Conservation (phyloP, 1,140 invertebrate species). For the Cydia fagiglandana region DNA sequence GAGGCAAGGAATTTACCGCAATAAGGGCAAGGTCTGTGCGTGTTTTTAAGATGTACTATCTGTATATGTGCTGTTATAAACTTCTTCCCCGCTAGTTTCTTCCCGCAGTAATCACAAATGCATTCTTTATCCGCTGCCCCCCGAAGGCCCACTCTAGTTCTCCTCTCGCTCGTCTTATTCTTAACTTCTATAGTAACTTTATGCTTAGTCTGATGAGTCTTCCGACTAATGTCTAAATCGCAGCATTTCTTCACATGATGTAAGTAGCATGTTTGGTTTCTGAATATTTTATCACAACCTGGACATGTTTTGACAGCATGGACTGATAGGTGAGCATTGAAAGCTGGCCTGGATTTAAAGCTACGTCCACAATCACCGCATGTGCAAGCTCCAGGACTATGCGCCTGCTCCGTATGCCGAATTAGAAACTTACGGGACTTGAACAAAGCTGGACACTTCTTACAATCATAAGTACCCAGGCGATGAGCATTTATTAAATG, state of each 20-base stretch:
- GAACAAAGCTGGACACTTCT: conserved; percentile 57
- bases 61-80: conserved; percentile 63
- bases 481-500: conserved; percentile 53
- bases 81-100: conserved; percentile 58
- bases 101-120: conserved; percentile 65
- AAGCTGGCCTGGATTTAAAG: conserved; percentile 50
- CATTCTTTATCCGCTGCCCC: conserved; percentile 54
- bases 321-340: conserved; percentile 51
- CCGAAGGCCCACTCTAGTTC: conserved; percentile 54
- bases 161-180: conserved; percentile 46
- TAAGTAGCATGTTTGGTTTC: conserved; percentile 59
- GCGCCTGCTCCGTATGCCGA: conserved; percentile 47
- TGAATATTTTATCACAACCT: conserved; percentile 56
- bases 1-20: conserved; percentile 63
- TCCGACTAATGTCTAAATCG: conserved; percentile 49
- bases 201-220: conserved; percentile 43
- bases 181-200: conserved; percentile 48
- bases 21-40: conserved; percentile 59
- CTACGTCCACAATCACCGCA: conserved; percentile 61
- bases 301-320: conserved; percentile 57
- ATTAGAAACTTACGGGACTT: conserved; percentile 41
- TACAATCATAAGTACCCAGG: conserved; percentile 49
- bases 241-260: conserved; percentile 60
- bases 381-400: conserved; percentile 44
- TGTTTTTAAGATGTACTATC: conserved; percentile 65